These are phyloP conservation scores for Agonum fuliginosum DNA, from an alignment of 2,888 invertebrate species.

Conservation along the genomic window DNA sequence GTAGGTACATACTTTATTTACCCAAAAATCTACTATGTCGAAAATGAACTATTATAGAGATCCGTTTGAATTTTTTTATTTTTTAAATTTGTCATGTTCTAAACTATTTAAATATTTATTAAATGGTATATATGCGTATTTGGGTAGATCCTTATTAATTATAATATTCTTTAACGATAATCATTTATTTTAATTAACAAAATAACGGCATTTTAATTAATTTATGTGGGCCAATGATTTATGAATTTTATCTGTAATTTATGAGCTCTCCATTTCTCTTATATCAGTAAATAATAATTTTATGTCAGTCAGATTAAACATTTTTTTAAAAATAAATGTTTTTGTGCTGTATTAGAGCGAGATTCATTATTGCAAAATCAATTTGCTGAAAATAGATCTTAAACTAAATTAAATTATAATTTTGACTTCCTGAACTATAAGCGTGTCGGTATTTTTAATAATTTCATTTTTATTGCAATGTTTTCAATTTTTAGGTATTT, in stretches of 20 bases:
- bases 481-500: constrained; percentile 31
- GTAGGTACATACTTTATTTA: too few relatives aligned
- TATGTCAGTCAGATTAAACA: neutral
- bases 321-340: neutral
- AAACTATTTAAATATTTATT: too few relatives aligned
- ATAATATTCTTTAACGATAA: too few relatives aligned
- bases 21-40: too few relatives aligned
- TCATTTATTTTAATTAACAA: constrained; percentile 25
- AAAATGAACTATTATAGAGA: too few relatives aligned
- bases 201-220: constrained; percentile 26
- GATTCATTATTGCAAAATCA: constrained; percentile 12
- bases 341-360: neutral
- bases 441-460: constrained; percentile 15
- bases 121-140: neutral
- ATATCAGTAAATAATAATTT: neutral
- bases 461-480: neutral
- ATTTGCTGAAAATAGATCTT: neutral
- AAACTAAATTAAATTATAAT: neutral
- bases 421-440: constrained; percentile 18
- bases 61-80: too few relatives aligned
- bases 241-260: constrained; percentile 30
- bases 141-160: neutral
- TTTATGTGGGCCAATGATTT: constrained; percentile 40
- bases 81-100: too few relatives aligned
- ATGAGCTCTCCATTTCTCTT: neutral